A percentile compares a stretch with the other conserved stretches of the same genome.
These are phyloP conservation scores for Caenorhabditis brenneri DNA, from an alignment of 1,140 invertebrate species.

Conservation along the genomic window DNA sequence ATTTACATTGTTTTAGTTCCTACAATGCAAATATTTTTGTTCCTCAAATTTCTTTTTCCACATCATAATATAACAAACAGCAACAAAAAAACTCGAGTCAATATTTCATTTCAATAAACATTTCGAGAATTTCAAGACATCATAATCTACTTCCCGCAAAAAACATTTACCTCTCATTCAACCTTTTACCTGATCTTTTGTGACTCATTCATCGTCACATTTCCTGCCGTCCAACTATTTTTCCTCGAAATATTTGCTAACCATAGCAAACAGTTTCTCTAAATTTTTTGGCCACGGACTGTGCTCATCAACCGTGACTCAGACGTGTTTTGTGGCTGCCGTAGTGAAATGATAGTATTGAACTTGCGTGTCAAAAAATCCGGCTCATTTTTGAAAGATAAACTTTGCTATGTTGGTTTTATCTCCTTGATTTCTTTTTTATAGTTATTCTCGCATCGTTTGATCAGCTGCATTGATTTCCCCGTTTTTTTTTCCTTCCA, in stretches of 20 bases:
- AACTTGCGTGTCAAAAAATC: not conserved
- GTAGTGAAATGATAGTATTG: slow-evolving; percentile 1
- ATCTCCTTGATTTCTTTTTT: not conserved
- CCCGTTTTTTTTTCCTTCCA: not conserved
- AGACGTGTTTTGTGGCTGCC: slow-evolving; percentile 22
- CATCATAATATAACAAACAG: too few relatives aligned
- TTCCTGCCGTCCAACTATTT: not conserved
- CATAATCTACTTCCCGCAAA: not conserved
- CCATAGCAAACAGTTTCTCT: slow-evolving; percentile 21
- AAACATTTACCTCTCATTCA: not conserved
- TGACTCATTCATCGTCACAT: slow-evolving; percentile 27
- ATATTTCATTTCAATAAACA: too few relatives aligned
- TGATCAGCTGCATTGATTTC: not conserved
- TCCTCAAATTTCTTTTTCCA: not conserved
- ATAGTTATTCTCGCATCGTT: not conserved
- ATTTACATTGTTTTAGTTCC: not conserved
- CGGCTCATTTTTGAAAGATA: not conserved
- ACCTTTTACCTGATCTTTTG: not conserved
- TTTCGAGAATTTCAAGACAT: not conserved
- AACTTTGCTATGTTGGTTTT: not conserved
- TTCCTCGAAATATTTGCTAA: slow-evolving; percentile 3
- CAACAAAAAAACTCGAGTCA: too few relatives aligned
- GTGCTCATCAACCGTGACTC: slow-evolving; percentile 10
- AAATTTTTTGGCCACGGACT: not conserved
- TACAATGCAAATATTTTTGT: not conserved